Conservation (phyloP, 1,140 invertebrate species). For the Brachionus manjavacas region DNA sequence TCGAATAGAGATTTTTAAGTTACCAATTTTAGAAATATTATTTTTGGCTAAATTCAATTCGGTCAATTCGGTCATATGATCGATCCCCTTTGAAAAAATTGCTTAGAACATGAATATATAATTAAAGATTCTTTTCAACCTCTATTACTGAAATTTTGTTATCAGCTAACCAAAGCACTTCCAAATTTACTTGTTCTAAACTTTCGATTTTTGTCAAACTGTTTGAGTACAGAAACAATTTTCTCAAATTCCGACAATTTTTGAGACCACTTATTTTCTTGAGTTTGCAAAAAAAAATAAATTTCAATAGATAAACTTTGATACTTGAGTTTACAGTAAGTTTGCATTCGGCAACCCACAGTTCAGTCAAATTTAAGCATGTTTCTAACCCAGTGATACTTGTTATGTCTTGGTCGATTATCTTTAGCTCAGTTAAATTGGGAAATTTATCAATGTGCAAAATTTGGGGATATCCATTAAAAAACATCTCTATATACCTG, state of each 20-base stretch:
- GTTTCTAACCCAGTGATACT: slow-evolving; percentile 47
- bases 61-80: slow-evolving; percentile 46
- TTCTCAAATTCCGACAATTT: slow-evolving; percentile 45
- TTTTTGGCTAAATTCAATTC: slow-evolving; percentile 56
- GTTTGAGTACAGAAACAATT: slow-evolving; percentile 53
- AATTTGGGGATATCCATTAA: slow-evolving; percentile 51
- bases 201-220: slow-evolving; percentile 51
- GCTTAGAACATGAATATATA: neutral
- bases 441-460: slow-evolving; percentile 51
- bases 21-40: slow-evolving; percentile 55
- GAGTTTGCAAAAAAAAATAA: too few species aligned
- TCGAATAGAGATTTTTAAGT: slow-evolving; percentile 28
- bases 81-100: neutral
- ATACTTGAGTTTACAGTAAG: slow-evolving; percentile 47
- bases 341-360: slow-evolving; percentile 54
- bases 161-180: slow-evolving; percentile 51
- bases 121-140: slow-evolving; percentile 44
- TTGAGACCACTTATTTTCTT: slow-evolving; percentile 53
- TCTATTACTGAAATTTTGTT: slow-evolving; percentile 52
- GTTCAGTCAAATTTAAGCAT: slow-evolving; percentile 48
- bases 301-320: too few species aligned
- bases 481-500: slow-evolving; percentile 51
- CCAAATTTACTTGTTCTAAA: slow-evolving; percentile 48
- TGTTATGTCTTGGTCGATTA: slow-evolving; percentile 50
- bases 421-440: slow-evolving; percentile 48